Base-by-base conservation (phyloP, 2,888 invertebrate species). In the Rhingia campestris region DNA sequence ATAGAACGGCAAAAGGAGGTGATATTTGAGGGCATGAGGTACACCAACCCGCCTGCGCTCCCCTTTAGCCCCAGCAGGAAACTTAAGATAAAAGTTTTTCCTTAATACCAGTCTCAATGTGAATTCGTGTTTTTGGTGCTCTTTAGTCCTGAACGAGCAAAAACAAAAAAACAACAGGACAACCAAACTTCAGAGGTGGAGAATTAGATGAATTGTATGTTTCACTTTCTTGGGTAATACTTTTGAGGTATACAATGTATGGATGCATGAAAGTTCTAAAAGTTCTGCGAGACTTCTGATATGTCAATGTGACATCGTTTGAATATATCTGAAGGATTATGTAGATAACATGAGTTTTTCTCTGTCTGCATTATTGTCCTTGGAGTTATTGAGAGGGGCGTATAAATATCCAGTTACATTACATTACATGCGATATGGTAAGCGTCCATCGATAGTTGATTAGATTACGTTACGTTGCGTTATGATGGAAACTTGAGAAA, bases 151-250 rank as follows among this genome's bases (percentile, higher is more conserved):
- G 7, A 54, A 7, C 41, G 51, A 9, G 4, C 41, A 12, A 6
- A 59, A 61, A 64, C 66, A 79, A 74, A 79, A 63, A 73, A 69
- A 73, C 58, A 74, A 84, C 84, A 80, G 59, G 64, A 84, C 74
- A 22, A 84, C 74, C 80, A 80, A 84, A 74, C 79, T 80, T 66
- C 64, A 47, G 54, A 64, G 51, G 75, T 59, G 43, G 84, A n/a
- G 22, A 74, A 80, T 84, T 70, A 80, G 54, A 10, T 70, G 63
- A 74, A 75, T 32, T 70, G 43, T 61, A 37, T n/a, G 33, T 39
- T 22, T 22, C 22, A 22, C 22, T 54, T 56, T 41, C 37, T 45
- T 56, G n/a, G 49, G 35, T 66, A 47, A 54, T 51, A 37, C 30
- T 53, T 66, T 14, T 69, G 33, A 54, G 6, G 6, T 1, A 3